These are phyloP conservation scores for Drosophila bifasciata DNA, from an alignment of 1,140 invertebrate genomes.

Conservation along the genomic window DNA sequence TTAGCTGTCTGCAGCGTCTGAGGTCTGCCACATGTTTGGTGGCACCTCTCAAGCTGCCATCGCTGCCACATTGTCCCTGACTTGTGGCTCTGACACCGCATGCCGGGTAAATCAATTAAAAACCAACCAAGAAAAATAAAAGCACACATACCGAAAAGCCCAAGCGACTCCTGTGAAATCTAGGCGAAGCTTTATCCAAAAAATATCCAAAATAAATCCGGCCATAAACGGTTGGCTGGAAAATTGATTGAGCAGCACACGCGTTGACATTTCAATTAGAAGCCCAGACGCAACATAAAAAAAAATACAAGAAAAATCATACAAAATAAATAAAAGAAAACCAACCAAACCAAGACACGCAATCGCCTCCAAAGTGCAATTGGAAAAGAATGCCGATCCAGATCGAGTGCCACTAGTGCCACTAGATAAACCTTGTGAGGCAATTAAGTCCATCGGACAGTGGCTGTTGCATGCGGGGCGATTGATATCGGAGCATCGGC, in stretches of 20 bases:
- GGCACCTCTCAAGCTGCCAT: conserved; percentile 37
- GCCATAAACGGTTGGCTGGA: conserved; percentile 40
- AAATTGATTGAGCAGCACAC: conserved; percentile 62
- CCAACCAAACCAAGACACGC: conserved; percentile 33
- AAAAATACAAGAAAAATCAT: background rate
- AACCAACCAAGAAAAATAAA: conserved; percentile 36
- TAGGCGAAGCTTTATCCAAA: conserved; percentile 44
- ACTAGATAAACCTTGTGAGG: conserved; percentile 27
- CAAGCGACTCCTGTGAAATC: conserved; percentile 41
- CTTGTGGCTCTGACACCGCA: conserved; percentile 41
- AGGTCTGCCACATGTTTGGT: conserved; percentile 26
- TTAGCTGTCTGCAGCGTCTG: conserved; percentile 44
- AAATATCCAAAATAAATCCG: conserved; percentile 48
- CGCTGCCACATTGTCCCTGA: conserved; percentile 51
- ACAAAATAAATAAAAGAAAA: background rate
- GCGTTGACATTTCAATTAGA: conserved; percentile 67
- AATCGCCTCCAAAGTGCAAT: conserved; percentile 32
- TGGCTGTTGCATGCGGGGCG: conserved; percentile 38
- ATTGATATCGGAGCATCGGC: conserved; percentile 25
- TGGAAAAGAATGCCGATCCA: conserved; percentile 50
- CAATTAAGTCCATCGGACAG: conserved; percentile 35
- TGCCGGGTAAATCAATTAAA: conserved; percentile 51
- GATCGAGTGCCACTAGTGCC: conserved; percentile 21
- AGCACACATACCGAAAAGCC: too few species aligned
- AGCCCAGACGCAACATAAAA: conserved; percentile 32